Evolutionary conservation across 92 coral and sea anemone genomes (phyloP), one percentile per base, ranked within the genome.

Genomic region (Muricea muricata): DNA sequence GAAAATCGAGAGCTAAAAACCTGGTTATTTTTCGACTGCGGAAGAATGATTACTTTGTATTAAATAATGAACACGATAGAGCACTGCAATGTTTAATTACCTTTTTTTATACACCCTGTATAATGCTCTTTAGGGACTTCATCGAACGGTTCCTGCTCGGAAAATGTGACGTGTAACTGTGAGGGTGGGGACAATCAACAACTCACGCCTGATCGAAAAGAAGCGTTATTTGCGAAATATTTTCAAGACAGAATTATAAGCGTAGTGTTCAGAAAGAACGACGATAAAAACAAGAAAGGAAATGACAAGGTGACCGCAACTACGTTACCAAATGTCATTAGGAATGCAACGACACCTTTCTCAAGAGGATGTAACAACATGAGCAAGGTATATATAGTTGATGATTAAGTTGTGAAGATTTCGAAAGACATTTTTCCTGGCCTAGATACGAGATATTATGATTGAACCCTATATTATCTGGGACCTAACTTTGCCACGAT

Each of bases 201-300:
- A 14, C 61, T 76, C 41, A 86, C 57, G 39, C 98, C 97, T 1
- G 98, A 95, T 61, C 92, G 82, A 73, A 91, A 84, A 40, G 95
- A 94, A 2, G 98, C 98, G 15, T 66, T 91, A 13, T 95, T 95
- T 78, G 98, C 98, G 20, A 95, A 88, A 75, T 97, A 95, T 65
- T 95, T 95, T 73, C 98, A 95, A 82, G 97, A 95, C 88, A 66
- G 45, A 60, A 82, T 95, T 61, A 84, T 83, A 60, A 72, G 37
- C 65, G 52, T 87, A 10, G 28, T 95, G n/a, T 95, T 95, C 66
- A 90, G 82, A 1, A 93, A 88, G 30, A 65, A n/a, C 17, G 93
- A 78, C 32, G 74, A 71, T 46, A 78, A 73, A 13, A 87, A 86
- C 12, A 77, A 87, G 60, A 84, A 79, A 14, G 17, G 37, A 7